Base-by-base conservation (phyloP, 2,888 invertebrate species). In the Masnerella sp. region DNA sequence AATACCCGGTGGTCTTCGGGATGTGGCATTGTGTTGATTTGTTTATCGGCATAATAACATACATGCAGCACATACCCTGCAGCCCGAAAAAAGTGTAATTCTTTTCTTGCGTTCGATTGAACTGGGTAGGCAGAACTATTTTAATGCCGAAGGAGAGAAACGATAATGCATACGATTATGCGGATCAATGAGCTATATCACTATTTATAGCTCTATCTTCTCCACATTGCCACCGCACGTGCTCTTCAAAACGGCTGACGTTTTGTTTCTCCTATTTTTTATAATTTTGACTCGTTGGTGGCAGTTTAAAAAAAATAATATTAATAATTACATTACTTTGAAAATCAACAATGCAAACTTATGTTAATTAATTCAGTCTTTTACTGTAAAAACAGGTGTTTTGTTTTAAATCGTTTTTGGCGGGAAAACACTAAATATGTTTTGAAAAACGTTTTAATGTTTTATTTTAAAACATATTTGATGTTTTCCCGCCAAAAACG, bases 91-190 rank as follows among this genome's bases (percentile, higher is more conserved):
- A 84, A 84, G 80, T 79, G 81, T 77, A 79, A 82, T 78, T 77
- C 77, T 70, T 62, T 49, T 51, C 40, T 49, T 62, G 51, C 42
- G 34, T 45, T 32, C 15, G 51, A 76, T 74, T 72, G 58, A 59
- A 20, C 62, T 56, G 61, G 32, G 49, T 54, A 36, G 68, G 71
- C n/a, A n/a, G n/a, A 64, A 67, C 61, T 75, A 75, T 56, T 47
- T 71, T 69, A 79, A 80, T 78, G 79, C 78, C 77, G 79, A 70
- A 75, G 79, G 79, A 78, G 76, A 81, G 73, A 65, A 78, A 77
- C 78, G 79, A 84, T 85, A 85, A 85, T 85, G 82, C 84, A 84
- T 84, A 83, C 84, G 84, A 86, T 85, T 85, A 85, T 82, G 83
- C 82, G 84, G 84, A 84, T 85, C 85, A 85, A 85, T 85, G 84